These are phyloP conservation scores for Amaurobius ferox DNA, from an alignment of 2,888 invertebrate genomes.

Conservation along the genomic window DNA sequence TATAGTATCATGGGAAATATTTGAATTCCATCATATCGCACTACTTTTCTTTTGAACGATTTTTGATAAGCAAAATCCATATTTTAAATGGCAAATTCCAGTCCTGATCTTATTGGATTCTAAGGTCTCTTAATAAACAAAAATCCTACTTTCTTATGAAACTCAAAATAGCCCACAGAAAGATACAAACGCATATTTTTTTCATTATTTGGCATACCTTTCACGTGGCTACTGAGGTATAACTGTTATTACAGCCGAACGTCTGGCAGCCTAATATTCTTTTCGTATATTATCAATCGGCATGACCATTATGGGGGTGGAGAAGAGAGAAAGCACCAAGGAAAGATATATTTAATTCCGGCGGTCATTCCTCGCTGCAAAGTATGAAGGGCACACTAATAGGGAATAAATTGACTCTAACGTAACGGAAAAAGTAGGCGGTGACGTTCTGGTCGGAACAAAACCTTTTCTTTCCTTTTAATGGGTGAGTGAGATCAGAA, in stretches of 20 bases:
- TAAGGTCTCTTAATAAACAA: no score
- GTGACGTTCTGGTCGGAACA: neutral
- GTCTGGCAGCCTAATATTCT: neutral
- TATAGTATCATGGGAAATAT: no score
- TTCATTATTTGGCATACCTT: constrained; percentile 10
- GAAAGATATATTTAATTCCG: constrained; percentile 31
- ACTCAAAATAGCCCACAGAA: no score
- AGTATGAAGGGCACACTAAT: constrained; percentile 17
- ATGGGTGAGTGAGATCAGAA: neutral
- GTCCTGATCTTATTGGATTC: no score
- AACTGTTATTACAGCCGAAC: constrained; percentile 16
- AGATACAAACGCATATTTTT: no score
- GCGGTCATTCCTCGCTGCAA: neutral
- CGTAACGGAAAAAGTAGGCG: neutral
- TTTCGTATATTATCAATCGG: neutral
- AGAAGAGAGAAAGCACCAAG: neutral
- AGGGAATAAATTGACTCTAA: constrained; percentile 28
- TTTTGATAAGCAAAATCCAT: no score
- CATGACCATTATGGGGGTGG: constrained; percentile 26
- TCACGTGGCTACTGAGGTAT: neutral
- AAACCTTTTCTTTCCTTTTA: neutral
- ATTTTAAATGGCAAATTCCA: no score
- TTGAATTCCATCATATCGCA: no score
- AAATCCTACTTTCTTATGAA: no score
- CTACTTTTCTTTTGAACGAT: no score